These are phyloP conservation scores for Bombus pyrosoma DNA, from an alignment of 1,140 invertebrate genomes.

Conservation along the genomic window DNA sequence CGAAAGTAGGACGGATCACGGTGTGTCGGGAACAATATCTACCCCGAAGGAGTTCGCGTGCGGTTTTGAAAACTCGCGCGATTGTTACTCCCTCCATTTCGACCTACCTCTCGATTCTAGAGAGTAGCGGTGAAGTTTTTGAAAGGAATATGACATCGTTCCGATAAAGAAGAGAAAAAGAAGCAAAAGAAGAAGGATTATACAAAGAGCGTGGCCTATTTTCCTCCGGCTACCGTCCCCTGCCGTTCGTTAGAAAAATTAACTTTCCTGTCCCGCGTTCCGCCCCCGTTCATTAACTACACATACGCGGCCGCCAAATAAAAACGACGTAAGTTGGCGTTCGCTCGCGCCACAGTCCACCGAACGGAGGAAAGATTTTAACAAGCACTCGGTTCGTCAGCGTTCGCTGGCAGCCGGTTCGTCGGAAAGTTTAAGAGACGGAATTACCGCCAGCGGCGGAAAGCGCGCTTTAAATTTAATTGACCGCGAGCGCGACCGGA, in stretches of 20 bases:
- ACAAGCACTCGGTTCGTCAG: background rate
- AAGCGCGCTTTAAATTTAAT: constrained; percentile 40
- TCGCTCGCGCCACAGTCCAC: background rate
- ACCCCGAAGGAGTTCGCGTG: background rate
- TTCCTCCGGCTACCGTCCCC: background rate
- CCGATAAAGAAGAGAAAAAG: background rate
- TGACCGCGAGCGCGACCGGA: constrained; percentile 24
- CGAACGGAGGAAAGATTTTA: constrained; percentile 12
- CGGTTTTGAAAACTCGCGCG: background rate
- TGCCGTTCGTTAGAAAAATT: constrained; percentile 22
- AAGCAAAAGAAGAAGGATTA: background rate
- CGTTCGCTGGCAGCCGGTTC: background rate
- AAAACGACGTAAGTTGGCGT: background rate
- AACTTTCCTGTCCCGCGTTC: background rate
- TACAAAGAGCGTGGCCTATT: background rate
- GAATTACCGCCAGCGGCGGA: constrained; percentile 26
- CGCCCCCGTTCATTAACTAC: background rate
- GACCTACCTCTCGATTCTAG: background rate
- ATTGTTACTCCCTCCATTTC: background rate
- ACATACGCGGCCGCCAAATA: background rate
- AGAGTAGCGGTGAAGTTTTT: background rate
- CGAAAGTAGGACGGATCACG: background rate
- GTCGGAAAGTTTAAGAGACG: constrained; percentile 20
- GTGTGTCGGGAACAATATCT: background rate
- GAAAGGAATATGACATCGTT: background rate